A percentile compares a stretch with the other conserved stretches of the same genome.
phyloP scores from a whole-genome alignment of 2,113 vertebrate genomes.

The Chunga burmeisteri region DNA sequence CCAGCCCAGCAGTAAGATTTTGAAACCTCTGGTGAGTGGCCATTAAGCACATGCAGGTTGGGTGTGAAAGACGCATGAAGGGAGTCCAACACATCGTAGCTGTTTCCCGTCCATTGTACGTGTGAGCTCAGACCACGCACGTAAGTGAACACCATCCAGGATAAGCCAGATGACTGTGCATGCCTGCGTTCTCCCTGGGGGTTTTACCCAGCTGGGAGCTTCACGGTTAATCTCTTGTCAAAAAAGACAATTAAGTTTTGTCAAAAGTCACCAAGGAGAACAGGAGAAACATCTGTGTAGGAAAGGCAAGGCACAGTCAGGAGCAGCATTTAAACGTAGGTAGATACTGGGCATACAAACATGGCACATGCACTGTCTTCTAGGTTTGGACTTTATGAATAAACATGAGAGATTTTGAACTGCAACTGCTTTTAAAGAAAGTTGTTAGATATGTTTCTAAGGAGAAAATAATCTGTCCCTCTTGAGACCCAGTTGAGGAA shows the following conservation, averaged over 20 bases:
- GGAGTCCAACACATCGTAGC: not conserved
- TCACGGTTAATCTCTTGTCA: not conserved
- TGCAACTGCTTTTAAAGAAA: not conserved
- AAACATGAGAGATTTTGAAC: not conserved
- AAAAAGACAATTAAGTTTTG: not conserved
- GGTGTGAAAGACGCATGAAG: not conserved
- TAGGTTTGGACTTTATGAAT: not conserved
- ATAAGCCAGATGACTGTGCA: not conserved
- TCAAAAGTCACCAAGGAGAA: not conserved
- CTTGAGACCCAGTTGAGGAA: not conserved
- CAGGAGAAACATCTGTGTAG: not conserved
- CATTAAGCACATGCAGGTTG: rapidly evolving
- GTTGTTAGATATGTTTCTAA: not conserved
- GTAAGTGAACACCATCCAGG: not conserved
- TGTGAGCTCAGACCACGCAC: not conserved
- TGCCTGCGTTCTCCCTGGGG: not conserved
- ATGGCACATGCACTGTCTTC: not conserved
- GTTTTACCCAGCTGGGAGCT: not conserved
- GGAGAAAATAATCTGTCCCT: not conserved
- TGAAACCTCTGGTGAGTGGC: not conserved
- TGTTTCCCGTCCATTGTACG: not conserved
- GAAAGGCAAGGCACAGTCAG: not conserved
- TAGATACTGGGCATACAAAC: not conserved
- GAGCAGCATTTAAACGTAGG: not conserved
- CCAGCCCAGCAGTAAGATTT: not conserved